Conservation (phyloP, 1,140 invertebrate genomes). For the Euwallacea fornicatus region DNA sequence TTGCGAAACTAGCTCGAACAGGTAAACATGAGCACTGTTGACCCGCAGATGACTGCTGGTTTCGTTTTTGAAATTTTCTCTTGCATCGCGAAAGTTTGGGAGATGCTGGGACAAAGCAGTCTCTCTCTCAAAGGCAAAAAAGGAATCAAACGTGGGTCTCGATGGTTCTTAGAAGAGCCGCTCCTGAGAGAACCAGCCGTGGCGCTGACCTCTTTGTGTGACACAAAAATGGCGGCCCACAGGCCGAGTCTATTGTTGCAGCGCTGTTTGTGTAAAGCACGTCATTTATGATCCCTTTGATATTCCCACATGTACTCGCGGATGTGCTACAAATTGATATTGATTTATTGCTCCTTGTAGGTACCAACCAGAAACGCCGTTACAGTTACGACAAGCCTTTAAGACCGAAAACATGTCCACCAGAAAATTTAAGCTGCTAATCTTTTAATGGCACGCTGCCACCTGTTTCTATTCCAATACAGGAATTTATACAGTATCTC, state of each 20-base stretch:
- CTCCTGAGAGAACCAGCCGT: conserved; percentile 35
- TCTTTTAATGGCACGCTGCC: no score
- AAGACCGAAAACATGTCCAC: no score
- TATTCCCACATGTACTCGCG: conserved; percentile 45
- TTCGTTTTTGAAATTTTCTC: background rate
- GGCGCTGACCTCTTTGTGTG: conserved; percentile 44
- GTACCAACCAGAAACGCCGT: background rate
- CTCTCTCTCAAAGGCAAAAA: conserved; percentile 4
- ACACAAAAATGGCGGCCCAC: conserved; percentile 37
- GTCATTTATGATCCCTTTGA: conserved; percentile 43
- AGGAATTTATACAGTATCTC: no score
- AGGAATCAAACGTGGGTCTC: conserved; percentile 33
- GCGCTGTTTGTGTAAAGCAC: conserved; percentile 43
- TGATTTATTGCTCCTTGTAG: conserved; percentile 39
- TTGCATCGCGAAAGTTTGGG: background rate
- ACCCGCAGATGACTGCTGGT: background rate
- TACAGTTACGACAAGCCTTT: no score
- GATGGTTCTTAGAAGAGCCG: conserved; percentile 42
- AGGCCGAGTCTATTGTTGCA: conserved; percentile 44
- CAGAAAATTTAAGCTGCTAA: no score
- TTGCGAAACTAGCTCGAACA: background rate
- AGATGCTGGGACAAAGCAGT: no score
- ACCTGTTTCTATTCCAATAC: no score
- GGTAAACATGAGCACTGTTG: conserved; percentile 1
- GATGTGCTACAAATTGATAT: conserved; percentile 47